These are phyloP conservation scores for Cliona cf. orientalis DNA, from an alignment of 37 sponge, comb jelly and placozoan species.

Conservation along the genomic window DNA sequence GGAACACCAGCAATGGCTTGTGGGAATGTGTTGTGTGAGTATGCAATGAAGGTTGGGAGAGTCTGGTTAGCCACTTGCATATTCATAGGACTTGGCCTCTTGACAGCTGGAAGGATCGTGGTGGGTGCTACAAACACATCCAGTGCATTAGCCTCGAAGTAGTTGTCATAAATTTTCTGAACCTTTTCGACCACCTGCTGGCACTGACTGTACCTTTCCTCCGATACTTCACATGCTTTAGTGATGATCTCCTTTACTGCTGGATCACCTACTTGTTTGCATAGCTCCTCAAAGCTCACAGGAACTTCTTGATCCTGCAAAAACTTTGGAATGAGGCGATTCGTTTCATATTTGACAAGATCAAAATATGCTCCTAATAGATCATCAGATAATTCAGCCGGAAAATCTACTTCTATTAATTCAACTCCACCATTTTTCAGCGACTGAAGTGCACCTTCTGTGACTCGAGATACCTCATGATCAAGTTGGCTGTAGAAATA, in stretches of 20 bases:
- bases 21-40: constrained; percentile 15
- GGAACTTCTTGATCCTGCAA: constrained; percentile 22
- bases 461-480: constrained; percentile 27
- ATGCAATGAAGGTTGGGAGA: constrained; percentile 15
- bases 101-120: constrained; percentile 28
- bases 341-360: constrained; percentile 29
- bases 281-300: constrained; percentile 28
- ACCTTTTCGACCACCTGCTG: not conserved
- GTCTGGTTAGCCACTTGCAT: constrained; percentile 6
- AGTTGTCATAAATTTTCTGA: not conserved
- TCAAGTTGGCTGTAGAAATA: constrained; percentile 21
- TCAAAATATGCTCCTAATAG: not conserved
- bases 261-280: constrained; percentile 8
- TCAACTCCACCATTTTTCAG: constrained; percentile 23
- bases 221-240: not conserved
- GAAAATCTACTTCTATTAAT: constrained; percentile 20
- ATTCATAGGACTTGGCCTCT: not conserved
- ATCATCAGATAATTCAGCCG: not conserved
- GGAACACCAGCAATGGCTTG: constrained; percentile 38
- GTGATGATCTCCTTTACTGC: constrained; percentile 4
- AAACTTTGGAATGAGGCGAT: constrained; percentile 23
- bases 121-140: constrained; percentile 25
- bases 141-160: constrained; percentile 1
- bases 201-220: constrained; percentile 4
- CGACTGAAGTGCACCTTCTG: constrained; percentile 3